Conservation (phyloP, 2,113 vertebrate species). For the Carassius auratus region DNA sequence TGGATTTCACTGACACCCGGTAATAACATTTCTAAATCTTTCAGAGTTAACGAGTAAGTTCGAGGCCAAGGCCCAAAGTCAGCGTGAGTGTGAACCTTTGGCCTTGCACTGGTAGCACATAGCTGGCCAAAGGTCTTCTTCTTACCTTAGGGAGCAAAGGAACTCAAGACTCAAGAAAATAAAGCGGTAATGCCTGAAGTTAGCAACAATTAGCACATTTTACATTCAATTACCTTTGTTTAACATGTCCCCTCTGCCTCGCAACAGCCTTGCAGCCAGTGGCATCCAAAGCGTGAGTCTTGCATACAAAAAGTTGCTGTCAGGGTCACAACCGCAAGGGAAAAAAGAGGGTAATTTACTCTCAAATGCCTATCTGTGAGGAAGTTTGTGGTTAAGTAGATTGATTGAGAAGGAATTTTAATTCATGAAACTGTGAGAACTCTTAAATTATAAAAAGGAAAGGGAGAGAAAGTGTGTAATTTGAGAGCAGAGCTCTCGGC, state of each 20-base stretch:
- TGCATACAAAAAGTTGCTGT: slow-evolving; percentile 22
- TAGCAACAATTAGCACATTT: slow-evolving; percentile 62
- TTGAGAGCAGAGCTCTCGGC: slow-evolving; percentile 26
- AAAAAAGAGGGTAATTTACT: neutral
- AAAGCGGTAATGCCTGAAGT: slow-evolving; percentile 60
- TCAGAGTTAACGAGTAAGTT: neutral
- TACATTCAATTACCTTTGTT: slow-evolving; percentile 72
- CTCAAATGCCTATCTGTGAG: slow-evolving; percentile 46
- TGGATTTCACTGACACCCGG: slow-evolving; percentile 37
- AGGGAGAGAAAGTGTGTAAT: slow-evolving; percentile 22
- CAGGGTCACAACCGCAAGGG: neutral
- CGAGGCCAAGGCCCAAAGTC: slow-evolving; percentile 1
- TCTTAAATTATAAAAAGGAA: slow-evolving; percentile 24
- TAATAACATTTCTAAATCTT: slow-evolving; percentile 48
- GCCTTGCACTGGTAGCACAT: neutral
- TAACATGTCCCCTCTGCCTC: slow-evolving; percentile 57
- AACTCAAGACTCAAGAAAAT: slow-evolving; percentile 42
- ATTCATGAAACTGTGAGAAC: slow-evolving; percentile 42
- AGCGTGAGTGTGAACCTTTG: slow-evolving; percentile 36
- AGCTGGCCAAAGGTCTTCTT: neutral
- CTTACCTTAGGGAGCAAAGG: neutral
- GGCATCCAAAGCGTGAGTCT: slow-evolving; percentile 44
- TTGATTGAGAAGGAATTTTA: slow-evolving; percentile 31
- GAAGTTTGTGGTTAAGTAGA: slow-evolving; percentile 26
- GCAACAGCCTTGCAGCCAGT: slow-evolving; percentile 44